A percentile compares a stretch with the other conserved stretches of the same genome.
These are phyloP conservation scores for Callorhinus ursinus DNA, from an alignment of 2,113 vertebrate genomes.

Conservation along the genomic window DNA sequence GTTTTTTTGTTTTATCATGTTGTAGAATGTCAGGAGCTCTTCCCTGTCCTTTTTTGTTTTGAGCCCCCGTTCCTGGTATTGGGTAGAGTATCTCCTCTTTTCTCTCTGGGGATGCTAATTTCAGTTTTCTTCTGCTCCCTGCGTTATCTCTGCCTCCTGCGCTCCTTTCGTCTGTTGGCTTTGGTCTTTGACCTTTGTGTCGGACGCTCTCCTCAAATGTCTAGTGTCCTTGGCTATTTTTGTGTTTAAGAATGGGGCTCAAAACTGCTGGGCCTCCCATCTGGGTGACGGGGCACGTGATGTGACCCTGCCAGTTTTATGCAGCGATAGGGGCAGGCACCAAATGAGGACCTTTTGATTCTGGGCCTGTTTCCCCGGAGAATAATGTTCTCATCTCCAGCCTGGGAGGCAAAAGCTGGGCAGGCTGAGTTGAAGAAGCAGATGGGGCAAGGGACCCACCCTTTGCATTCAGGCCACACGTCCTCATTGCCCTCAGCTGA, in stretches of 20 bases:
- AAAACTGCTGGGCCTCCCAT: background rate
- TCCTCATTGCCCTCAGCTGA: background rate
- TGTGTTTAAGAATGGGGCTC: background rate
- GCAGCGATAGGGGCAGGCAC: background rate
- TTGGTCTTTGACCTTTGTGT: background rate
- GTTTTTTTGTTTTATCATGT: background rate
- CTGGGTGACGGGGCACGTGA: background rate
- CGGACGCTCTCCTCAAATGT: background rate
- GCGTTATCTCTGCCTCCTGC: background rate
- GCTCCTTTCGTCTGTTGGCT: background rate
- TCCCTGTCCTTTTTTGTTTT: background rate
- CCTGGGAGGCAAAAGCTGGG: background rate
- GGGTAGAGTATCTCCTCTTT: background rate
- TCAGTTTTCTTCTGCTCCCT: background rate
- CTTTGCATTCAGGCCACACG: rapidly evolving
- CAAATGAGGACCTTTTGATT: background rate
- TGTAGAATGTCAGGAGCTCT: background rate
- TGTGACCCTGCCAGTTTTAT: background rate
- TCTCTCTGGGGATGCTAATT: background rate
- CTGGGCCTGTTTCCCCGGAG: background rate
- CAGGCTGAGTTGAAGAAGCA: background rate
- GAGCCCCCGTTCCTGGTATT: background rate
- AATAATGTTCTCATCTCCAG: background rate
- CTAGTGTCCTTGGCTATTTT: background rate
- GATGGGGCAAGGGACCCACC: background rate